Evolutionary conservation across 2,113 vertebrate genomes (phyloP).

Genomic region (Crotalus viridis): DNA sequence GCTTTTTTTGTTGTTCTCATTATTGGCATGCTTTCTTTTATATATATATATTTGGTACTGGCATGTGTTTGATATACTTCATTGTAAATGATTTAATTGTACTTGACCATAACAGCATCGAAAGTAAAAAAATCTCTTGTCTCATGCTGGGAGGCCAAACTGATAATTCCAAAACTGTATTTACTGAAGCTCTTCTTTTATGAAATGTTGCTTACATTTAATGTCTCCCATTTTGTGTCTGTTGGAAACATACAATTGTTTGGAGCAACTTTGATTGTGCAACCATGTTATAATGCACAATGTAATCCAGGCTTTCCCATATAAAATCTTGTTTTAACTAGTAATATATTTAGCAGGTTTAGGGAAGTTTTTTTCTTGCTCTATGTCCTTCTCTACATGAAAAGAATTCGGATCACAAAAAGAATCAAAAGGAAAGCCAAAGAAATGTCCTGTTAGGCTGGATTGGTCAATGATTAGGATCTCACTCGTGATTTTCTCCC

Average conservation of each 20-base stretch:
- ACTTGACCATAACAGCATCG: slow-evolving; percentile 30
- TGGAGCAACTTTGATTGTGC: slow-evolving; percentile 7
- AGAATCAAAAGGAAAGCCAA: neutral
- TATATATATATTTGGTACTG: slow-evolving; percentile 38
- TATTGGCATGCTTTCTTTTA: slow-evolving; percentile 30
- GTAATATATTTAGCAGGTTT: neutral
- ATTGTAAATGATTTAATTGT: slow-evolving; percentile 48
- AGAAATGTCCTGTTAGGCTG: neutral
- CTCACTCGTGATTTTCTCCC: neutral
- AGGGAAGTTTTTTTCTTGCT: neutral
- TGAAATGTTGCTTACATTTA: slow-evolving; percentile 4
- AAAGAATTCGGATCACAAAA: neutral
- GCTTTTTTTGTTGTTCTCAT: neutral
- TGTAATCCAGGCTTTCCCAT: neutral
- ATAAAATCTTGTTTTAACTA: neutral
- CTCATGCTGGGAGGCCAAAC: neutral
- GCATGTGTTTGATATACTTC: slow-evolving; percentile 24
- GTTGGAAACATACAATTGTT: neutral
- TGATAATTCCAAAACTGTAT: neutral
- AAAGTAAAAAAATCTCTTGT: neutral
- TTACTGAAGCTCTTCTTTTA: slow-evolving; percentile 21
- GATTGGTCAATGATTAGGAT: neutral
- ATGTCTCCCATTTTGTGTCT: neutral
- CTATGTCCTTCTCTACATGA: neutral
- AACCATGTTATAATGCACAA: neutral